A percentile compares a stretch with the other conserved stretches of the same genome.
These are phyloP conservation scores for Dendrolimus pini DNA, from an alignment of 2,888 invertebrate genomes.

Conservation along the genomic window DNA sequence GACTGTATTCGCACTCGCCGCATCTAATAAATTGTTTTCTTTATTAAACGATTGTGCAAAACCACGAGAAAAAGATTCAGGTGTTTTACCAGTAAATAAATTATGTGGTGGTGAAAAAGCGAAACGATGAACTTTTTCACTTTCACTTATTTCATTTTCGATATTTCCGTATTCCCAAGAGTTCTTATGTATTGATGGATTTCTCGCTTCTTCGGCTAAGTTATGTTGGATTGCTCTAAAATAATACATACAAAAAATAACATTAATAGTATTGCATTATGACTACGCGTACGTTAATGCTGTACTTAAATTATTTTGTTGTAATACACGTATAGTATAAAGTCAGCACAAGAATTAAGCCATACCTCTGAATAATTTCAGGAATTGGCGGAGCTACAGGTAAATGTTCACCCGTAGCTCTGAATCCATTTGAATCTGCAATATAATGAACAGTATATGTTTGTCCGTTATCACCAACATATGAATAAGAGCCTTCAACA, in stretches of 20 bases:
- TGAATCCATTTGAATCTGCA: slow-evolving; percentile 86
- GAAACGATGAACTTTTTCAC: slow-evolving; percentile 32
- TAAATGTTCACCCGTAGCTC: slow-evolving; percentile 85
- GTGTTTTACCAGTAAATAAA: slow-evolving; percentile 62
- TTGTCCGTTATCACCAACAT: slow-evolving; percentile 78
- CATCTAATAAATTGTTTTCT: slow-evolving; percentile 46
- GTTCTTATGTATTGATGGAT: slow-evolving; percentile 44
- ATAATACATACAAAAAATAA: slow-evolving; percentile 6
- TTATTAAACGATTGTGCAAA: slow-evolving; percentile 39
- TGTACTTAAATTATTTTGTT: neutral
- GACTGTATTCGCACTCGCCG: slow-evolving; percentile 27
- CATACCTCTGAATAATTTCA: slow-evolving; percentile 79
- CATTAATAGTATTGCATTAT: neutral
- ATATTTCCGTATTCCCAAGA: slow-evolving; percentile 45
- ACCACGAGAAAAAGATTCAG: slow-evolving; percentile 66
- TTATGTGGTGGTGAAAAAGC: slow-evolving; percentile 34
- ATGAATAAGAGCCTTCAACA: slow-evolving; percentile 79
- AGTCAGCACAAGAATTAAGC: slow-evolving; percentile 1
- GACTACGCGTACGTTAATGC: neutral
- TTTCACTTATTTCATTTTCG: slow-evolving; percentile 38
- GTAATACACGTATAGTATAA: neutral
- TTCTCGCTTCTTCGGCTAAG: slow-evolving; percentile 65
- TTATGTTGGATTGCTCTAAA: slow-evolving; percentile 64
- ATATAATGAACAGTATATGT: slow-evolving; percentile 80
- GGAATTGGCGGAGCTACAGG: slow-evolving; percentile 87